phyloP scores from a whole-genome alignment of 2,113 vertebrate genomes.

The Corydoras maculifer region DNA sequence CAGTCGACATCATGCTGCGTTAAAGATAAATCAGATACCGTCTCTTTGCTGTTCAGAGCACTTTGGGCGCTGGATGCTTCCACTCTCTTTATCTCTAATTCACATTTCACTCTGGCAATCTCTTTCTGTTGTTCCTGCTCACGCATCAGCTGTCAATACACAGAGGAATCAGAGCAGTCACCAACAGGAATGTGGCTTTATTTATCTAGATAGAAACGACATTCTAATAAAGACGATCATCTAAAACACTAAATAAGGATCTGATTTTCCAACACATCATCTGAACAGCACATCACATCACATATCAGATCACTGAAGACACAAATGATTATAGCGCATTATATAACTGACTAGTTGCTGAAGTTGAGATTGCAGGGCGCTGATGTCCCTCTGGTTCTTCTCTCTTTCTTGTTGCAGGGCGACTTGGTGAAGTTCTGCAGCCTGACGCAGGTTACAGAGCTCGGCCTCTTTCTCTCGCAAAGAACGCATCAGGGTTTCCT shows the following conservation, averaged over 20 bases:
- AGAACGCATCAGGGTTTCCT: constrained; percentile 44
- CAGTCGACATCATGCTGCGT: too few species aligned
- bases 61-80: constrained; percentile 47
- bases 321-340: background rate
- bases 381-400: constrained; percentile 56
- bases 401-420: constrained; percentile 57
- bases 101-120: constrained; percentile 57
- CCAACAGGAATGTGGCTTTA: too few species aligned
- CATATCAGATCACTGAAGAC: background rate
- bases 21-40: constrained; percentile 38
- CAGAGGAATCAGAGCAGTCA: background rate
- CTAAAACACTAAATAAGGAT: too few species aligned
- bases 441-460: constrained; percentile 54
- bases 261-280: too few species aligned
- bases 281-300: too few species aligned
- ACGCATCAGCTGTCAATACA: constrained; percentile 31
- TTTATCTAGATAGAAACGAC: too few species aligned
- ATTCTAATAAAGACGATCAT: too few species aligned
- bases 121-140: constrained; percentile 61
- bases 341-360: constrained; percentile 8
- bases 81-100: constrained; percentile 52
- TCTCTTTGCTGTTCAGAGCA: constrained; percentile 54
- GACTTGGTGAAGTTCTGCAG: constrained; percentile 61
- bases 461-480: constrained; percentile 57
- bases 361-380: constrained; percentile 46